A percentile compares a stretch with the other conserved stretches of the same genome.
phyloP scores from a whole-genome alignment of 37 sponge, comb jelly and placozoan genomes.

The Oopsacas minuta region DNA sequence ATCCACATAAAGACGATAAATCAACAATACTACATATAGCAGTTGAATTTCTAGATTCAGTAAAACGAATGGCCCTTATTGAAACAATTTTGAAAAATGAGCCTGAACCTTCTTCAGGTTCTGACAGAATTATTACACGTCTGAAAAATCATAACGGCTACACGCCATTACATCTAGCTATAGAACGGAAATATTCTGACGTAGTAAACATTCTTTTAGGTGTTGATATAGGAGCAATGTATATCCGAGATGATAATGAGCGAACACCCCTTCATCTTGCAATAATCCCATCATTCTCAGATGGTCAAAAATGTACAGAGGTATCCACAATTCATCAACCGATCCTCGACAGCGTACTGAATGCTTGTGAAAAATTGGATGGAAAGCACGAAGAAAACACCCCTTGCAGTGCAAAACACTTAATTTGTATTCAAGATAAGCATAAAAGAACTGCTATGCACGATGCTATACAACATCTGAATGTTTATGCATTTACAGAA shows the following conservation, averaged over 20 bases:
- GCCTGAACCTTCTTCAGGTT: neutral
- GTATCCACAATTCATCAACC: neutral
- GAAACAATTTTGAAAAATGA: neutral
- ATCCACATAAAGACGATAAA: neutral
- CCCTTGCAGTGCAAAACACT: neutral
- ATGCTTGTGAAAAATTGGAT: neutral
- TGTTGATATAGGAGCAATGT: neutral
- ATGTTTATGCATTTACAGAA: neutral
- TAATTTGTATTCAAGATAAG: constrained; percentile 4
- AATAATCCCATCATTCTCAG: neutral
- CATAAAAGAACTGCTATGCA: neutral
- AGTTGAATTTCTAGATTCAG: neutral
- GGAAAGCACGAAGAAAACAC: neutral
- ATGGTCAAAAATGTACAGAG: neutral
- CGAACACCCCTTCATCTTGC: neutral
- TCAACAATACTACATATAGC: constrained; percentile 6
- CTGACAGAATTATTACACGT: neutral
- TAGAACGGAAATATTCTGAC: neutral
- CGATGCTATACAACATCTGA: neutral
- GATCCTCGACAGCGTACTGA: too few species aligned
- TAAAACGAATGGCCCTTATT: neutral
- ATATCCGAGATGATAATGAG: neutral
- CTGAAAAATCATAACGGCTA: neutral
- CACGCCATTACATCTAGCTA: neutral
- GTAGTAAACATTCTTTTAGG: neutral